These are phyloP conservation scores for Tursiops truncatus DNA, from an alignment of 2,113 vertebrate species.

Conservation along the genomic window DNA sequence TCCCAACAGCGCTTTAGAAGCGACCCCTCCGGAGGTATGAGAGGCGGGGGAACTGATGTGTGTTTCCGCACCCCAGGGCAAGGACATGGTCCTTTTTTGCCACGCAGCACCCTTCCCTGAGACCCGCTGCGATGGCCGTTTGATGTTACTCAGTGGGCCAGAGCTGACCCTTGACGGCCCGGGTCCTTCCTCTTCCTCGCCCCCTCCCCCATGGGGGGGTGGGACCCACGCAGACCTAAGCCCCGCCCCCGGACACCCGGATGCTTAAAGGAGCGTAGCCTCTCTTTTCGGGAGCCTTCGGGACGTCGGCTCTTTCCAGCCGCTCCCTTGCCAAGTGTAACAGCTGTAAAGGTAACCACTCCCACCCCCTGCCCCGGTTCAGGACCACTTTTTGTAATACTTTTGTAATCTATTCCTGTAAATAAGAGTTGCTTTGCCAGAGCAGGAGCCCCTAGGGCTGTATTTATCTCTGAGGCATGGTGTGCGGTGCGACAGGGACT, in stretches of 20 bases:
- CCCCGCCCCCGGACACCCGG: neutral
- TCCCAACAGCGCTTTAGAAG: constrained; percentile 64
- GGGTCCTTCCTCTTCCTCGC: neutral
- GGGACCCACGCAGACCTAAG: neutral
- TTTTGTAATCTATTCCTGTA: constrained; percentile 81
- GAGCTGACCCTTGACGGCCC: neutral
- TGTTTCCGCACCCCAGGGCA: neutral
- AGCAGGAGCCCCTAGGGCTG: constrained; percentile 71
- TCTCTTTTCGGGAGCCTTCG: neutral
- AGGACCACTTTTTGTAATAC: constrained; percentile 81
- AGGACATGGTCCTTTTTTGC: neutral
- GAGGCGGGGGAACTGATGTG: neutral
- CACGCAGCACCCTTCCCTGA: neutral
- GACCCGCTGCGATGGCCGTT: neutral
- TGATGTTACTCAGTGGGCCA: neutral
- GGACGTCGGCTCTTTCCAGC: neutral
- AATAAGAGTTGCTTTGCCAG: constrained; percentile 78
- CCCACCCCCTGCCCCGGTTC: constrained; percentile 34
- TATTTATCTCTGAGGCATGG: constrained; percentile 79
- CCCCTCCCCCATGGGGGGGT: neutral
- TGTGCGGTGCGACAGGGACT: constrained; percentile 71
- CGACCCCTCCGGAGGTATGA: neutral
- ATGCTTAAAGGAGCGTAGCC: neutral
- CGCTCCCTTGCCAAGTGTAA: neutral
- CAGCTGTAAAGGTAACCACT: constrained; percentile 15